phyloP scores from a whole-genome alignment of 2,113 vertebrate genomes.

The Gasterosteus aculeatus region DNA sequence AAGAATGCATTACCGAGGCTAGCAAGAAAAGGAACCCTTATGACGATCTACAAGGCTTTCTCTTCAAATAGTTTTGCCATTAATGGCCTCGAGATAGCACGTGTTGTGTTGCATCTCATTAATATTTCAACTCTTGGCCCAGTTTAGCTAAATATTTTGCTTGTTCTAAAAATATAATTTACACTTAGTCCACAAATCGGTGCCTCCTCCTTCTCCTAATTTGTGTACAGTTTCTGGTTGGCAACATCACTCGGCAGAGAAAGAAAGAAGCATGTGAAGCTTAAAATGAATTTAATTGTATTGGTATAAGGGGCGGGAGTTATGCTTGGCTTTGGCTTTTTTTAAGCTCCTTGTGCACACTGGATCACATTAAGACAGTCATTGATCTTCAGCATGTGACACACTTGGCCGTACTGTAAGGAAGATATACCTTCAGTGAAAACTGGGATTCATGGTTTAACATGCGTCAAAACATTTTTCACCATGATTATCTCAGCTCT shows the following conservation, averaged over 20 bases:
- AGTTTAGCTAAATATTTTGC: conserved; percentile 45
- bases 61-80: conserved; percentile 55
- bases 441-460: conserved; percentile 18
- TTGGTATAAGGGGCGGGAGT: conserved; percentile 26
- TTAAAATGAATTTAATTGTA: conserved; percentile 32
- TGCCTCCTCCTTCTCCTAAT: conserved; percentile 38
- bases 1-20: conserved; percentile 42
- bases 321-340: conserved; percentile 20
- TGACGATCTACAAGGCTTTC: conserved; percentile 50
- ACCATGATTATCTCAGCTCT: background rate
- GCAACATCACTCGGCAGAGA: conserved; percentile 8
- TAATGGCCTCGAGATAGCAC: conserved; percentile 62
- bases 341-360: background rate
- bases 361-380: conserved; percentile 20
- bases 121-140: conserved; percentile 53
- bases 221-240: conserved; percentile 25
- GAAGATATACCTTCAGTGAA: conserved; percentile 14
- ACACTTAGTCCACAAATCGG: conserved; percentile 18
- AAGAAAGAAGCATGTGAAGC: conserved; percentile 22
- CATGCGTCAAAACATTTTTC: conserved; percentile 2
- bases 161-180: conserved; percentile 21
- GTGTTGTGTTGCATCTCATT: conserved; percentile 53
- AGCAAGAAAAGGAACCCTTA: conserved; percentile 45
- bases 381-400: conserved; percentile 23
- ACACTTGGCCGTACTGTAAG: conserved; percentile 17